These are phyloP conservation scores for Pipistrellus pygmaeus DNA, from an alignment of 2,797 vertebrate genomes.

Conservation along the genomic window DNA sequence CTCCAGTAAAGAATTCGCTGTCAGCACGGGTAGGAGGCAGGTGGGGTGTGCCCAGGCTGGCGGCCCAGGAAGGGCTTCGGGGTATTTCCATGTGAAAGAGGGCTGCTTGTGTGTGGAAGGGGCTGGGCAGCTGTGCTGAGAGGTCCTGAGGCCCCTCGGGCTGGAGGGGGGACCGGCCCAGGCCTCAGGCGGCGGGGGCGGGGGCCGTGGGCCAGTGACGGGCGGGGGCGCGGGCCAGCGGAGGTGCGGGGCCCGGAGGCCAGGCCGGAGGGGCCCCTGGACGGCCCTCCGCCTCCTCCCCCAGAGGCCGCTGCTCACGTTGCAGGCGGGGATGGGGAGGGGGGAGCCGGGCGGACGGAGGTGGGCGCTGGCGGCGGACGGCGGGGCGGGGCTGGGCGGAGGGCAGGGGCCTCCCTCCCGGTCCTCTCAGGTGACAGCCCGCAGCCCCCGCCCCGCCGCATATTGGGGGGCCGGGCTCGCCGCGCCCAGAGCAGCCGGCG, in stretches of 20 bases:
- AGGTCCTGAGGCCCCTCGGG: not conserved
- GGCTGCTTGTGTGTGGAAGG: not conserved
- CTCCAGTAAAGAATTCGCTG: not conserved
- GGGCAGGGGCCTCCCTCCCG: not conserved
- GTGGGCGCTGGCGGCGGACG: constrained; percentile 1
- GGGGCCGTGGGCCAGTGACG: no score
- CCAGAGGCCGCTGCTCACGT: not conserved
- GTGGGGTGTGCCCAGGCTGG: not conserved
- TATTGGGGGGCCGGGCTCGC: constrained; percentile 58
- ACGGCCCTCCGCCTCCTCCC: not conserved
- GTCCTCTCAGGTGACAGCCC: constrained; percentile 76
- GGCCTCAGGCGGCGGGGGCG: no score
- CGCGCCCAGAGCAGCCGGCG: not conserved
- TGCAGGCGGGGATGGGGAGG: not conserved
- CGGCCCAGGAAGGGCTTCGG: not conserved
- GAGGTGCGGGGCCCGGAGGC: not conserved
- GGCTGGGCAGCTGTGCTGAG: not conserved
- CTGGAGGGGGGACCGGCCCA: not conserved
- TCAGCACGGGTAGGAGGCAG: not conserved
- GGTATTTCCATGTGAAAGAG: not conserved
- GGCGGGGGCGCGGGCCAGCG: no score
- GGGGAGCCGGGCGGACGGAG: not conserved
- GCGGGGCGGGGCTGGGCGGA: constrained; percentile 63
- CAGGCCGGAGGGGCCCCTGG: not conserved
- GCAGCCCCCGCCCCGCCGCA: constrained; percentile 46